These are phyloP conservation scores for Erpobdella octoculata DNA, from an alignment of 2,888 invertebrate species.

Conservation along the genomic window DNA sequence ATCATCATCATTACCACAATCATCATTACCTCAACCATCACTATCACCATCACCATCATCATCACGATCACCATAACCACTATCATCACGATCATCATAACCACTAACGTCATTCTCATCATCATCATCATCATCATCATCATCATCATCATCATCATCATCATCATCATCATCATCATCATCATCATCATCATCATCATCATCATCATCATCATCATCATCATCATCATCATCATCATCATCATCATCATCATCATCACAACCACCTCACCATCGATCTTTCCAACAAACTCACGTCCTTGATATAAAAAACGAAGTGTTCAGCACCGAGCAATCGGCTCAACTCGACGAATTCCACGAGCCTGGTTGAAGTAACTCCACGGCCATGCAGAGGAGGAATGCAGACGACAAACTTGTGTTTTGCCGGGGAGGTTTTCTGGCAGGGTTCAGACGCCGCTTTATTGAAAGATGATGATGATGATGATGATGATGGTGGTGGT, in stretches of 20 bases:
- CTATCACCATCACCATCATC: not conserved
- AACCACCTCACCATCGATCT: not conserved
- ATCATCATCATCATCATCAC: slow-evolving; percentile 1
- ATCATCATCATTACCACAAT: not conserved
- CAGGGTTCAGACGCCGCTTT: slow-evolving; percentile 4
- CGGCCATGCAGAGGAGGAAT: slow-evolving; percentile 48
- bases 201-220: slow-evolving; percentile 15
- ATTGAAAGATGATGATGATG: slow-evolving; percentile 11
- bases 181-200: not conserved
- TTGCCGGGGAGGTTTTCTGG: not conserved
- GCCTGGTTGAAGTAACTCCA: slow-evolving; percentile 39
- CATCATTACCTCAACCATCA: not conserved
- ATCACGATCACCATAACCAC: not conserved
- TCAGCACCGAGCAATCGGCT: slow-evolving; percentile 43
- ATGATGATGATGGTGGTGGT: not conserved
- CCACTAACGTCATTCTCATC: not conserved
- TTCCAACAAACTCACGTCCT: slow-evolving; percentile 34
- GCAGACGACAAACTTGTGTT: slow-evolving; percentile 42
- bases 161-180: slow-evolving; percentile 17
- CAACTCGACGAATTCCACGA: slow-evolving; percentile 48
- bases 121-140: no score
- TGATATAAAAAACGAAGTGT: slow-evolving; percentile 45
- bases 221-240: slow-evolving; percentile 15
- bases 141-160: slow-evolving; percentile 1
- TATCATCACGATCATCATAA: not conserved